Evolutionary conservation across 2,888 invertebrate genomes (phyloP), one percentile per base, ranked within the genome.

Genomic region (Dasysyrphus tricinctus): DNA sequence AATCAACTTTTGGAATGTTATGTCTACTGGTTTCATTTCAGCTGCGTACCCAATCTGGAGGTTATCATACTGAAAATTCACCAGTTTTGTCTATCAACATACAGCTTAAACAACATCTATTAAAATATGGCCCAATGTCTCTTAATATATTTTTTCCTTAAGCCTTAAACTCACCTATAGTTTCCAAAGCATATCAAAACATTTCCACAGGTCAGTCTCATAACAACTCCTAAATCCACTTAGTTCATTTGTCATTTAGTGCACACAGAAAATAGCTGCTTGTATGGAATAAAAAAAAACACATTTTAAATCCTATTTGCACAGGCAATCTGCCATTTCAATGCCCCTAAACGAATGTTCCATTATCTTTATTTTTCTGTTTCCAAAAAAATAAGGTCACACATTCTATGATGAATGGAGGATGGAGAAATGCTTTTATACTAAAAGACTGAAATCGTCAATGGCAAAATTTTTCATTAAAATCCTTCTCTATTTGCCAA

Each of bases 401-500:
- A 69, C 54, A 39, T 69, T 69, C 54, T 3, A 24, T 8, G 29
- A 29, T 24, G 32, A 7, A 29, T 24, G 32, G 5, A 32, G 39
- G 39, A 69, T 54, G 9, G 39, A 54, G 14, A 54, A 69, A 69
- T 37, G 39, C 24, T 19, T 54, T 54, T n/a, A 24, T 24, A 54
- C 29, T 29, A 24, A 39, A 37, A 39, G 69, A 69, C 24, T 37
- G 49, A 69, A 54, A 69, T 16, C 2, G 29, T 9, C 69, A 69
- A 47, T 39, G 37, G 37, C 51, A 49, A 39, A 24, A 6, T 54
- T 54, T 69, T 69, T 29, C 39, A 69, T 69, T 54, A 16, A 69
- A 39, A 54, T n/a, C 44, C 37, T 61, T 65, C 56, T n/a, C 29
- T 37, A 54, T 69, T 69, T 69, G 63, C 74, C 63, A 34, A 72